Conservation (phyloP, 2,797 vertebrate genomes). For the Buphagus erythrorhynchus region DNA sequence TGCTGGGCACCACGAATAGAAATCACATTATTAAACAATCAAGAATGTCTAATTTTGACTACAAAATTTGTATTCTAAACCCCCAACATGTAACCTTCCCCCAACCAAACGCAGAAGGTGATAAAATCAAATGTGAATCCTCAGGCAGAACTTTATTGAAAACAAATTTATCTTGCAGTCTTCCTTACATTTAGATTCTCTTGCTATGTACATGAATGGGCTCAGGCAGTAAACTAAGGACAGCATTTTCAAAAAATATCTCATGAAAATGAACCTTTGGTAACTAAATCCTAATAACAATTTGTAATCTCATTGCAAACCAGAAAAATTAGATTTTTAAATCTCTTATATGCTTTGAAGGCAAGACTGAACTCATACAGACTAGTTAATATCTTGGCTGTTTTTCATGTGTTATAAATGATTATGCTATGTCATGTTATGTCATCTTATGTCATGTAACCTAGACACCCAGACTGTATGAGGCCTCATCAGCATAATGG, state of each 20-base stretch:
- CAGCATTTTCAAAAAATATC: neutral
- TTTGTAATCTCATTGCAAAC: neutral
- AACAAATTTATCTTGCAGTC: slow-evolving; percentile 20
- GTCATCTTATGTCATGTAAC: neutral
- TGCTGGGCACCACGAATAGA: slow-evolving; percentile 64
- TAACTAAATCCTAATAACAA: neutral
- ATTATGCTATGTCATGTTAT: neutral
- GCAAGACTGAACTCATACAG: neutral
- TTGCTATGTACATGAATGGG: neutral
- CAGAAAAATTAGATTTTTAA: neutral
- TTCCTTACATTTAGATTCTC: slow-evolving; percentile 10
- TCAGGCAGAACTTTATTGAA: slow-evolving; percentile 14
- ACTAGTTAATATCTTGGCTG: neutral
- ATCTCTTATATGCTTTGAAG: neutral
- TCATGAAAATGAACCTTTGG: neutral
- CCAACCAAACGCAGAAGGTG: neutral
- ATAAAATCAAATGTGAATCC: slow-evolving; percentile 15
- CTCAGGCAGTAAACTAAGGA: neutral
- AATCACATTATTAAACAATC: slow-evolving; percentile 74
- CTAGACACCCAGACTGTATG: neutral
- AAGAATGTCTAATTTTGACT: slow-evolving; percentile 68
- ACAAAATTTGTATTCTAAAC: slow-evolving; percentile 46
- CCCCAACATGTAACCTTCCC: neutral
- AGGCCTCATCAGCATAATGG: neutral
- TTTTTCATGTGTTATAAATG: neutral